Percentiles rank a stretch among this genome's conserved stretches.
Conservation (phyloP, 2,888 invertebrate genomes). For the Aleiodes leptofemur region DNA sequence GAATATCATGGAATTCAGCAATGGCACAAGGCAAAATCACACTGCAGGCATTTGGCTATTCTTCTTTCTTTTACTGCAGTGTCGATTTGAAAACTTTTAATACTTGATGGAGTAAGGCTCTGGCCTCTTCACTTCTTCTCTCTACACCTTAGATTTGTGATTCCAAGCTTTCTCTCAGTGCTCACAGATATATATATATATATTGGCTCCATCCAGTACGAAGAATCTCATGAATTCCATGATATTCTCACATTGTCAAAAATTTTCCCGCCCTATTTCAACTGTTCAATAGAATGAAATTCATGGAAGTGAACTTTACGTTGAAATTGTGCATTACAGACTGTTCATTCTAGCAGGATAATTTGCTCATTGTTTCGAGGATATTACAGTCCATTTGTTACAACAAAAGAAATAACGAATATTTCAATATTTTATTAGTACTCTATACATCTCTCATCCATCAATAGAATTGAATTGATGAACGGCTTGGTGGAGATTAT, state of each 20-base stretch:
- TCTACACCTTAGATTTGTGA: background rate
- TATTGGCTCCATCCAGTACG: background rate
- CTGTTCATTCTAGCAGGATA: background rate
- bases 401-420: too few species aligned
- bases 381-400: background rate
- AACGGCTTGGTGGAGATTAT: constrained; percentile 43
- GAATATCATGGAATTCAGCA: constrained; percentile 47
- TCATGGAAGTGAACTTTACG: constrained; percentile 54
- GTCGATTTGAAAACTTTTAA: constrained; percentile 69
- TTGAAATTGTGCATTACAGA: constrained; percentile 7
- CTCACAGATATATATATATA: background rate
- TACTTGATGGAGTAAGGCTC: constrained; percentile 62
- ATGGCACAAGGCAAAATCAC: constrained; percentile 62
- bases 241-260: constrained; percentile 23
- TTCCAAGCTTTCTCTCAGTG: background rate
- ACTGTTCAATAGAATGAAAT: constrained; percentile 53
- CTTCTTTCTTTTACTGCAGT: constrained; percentile 60
- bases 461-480: background rate
- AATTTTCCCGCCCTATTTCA: constrained; percentile 26
- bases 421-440: too few species aligned
- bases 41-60: constrained; percentile 59
- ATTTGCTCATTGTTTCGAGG: background rate
- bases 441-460: background rate
- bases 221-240: constrained; percentile 28
- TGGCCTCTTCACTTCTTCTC: background rate